phyloP scores from a whole-genome alignment of 2,797 vertebrate species.

The Pseudomugil gertrudae region DNA sequence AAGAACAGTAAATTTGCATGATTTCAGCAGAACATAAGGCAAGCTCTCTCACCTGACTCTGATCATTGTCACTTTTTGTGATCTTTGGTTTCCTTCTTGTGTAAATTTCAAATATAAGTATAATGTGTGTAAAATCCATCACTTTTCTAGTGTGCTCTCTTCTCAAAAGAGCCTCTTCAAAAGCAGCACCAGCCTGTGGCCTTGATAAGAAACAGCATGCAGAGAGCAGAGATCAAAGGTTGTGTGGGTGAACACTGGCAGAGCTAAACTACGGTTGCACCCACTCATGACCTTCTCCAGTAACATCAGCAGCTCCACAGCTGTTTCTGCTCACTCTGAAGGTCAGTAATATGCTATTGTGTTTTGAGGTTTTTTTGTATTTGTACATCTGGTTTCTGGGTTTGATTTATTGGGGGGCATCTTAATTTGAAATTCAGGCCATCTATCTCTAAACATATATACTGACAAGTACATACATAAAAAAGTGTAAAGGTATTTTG shows the following conservation, averaged over 20 bases:
- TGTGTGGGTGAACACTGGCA: constrained; percentile 28
- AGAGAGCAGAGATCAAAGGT: constrained; percentile 38
- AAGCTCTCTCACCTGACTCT: background rate
- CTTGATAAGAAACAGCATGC: constrained; percentile 28
- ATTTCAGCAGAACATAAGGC: background rate
- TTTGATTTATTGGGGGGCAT: constrained; percentile 22
- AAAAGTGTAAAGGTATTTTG: constrained; percentile 13
- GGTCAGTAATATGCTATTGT: constrained; percentile 35
- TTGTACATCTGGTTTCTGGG: constrained; percentile 1
- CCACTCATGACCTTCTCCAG: constrained; percentile 38
- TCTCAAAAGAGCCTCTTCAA: constrained; percentile 16
- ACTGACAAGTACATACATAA: background rate
- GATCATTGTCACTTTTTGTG: background rate
- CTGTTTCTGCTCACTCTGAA: constrained; percentile 20
- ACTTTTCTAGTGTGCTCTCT: background rate
- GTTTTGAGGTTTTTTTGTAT: constrained; percentile 6
- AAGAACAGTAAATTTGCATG: background rate
- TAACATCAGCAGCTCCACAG: constrained; percentile 18
- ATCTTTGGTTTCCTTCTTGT: constrained; percentile 3
- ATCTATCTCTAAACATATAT: background rate
- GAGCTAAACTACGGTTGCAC: constrained; percentile 18
- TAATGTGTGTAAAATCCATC: background rate
- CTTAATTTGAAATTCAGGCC: constrained; percentile 23
- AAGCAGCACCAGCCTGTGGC: constrained; percentile 13
- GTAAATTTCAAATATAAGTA: constrained; percentile 7